Conservation (phyloP, 1,140 invertebrate species). For the Eciton burchellii region DNA sequence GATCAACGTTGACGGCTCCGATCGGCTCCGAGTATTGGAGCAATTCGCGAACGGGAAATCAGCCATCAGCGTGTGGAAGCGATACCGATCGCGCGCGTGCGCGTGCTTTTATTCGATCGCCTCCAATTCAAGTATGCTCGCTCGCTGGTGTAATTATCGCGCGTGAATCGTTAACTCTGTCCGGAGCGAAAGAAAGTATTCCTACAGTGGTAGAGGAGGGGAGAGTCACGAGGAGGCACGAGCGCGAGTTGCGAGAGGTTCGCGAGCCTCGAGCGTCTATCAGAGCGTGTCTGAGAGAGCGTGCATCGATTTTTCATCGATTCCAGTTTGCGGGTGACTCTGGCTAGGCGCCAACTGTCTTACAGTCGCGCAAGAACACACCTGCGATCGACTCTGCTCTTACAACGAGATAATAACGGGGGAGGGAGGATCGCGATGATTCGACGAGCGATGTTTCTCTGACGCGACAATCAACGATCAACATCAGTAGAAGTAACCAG, state of each 20-base stretch:
- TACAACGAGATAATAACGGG: constrained; percentile 31
- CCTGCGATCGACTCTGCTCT: constrained; percentile 2
- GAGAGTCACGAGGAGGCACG: constrained; percentile 28
- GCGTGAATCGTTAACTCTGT: constrained; percentile 49
- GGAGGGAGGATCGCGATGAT: no score
- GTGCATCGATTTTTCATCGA: constrained; percentile 78
- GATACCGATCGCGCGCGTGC: constrained; percentile 41
- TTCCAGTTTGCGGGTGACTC: constrained; percentile 66
- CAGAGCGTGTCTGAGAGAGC: constrained; percentile 81
- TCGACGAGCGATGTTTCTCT: no score
- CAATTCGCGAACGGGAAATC: constrained; percentile 42
- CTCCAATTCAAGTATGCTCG: constrained; percentile 42
- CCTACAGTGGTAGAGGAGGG: no score
- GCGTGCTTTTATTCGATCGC: constrained; percentile 44
- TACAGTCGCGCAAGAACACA: neutral
- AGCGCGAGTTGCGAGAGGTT: constrained; percentile 44
- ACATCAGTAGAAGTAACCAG: no score
- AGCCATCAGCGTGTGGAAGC: no score
- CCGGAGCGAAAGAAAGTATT: constrained; percentile 64
- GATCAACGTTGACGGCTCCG: no score
- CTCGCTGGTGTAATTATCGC: constrained; percentile 56
- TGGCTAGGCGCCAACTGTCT: no score
- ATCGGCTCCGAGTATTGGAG: no score
- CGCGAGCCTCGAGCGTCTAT: constrained; percentile 73
- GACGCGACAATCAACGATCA: no score